Base-by-base conservation (phyloP, 2,113 vertebrate species). In the Otocyon megalotis region DNA sequence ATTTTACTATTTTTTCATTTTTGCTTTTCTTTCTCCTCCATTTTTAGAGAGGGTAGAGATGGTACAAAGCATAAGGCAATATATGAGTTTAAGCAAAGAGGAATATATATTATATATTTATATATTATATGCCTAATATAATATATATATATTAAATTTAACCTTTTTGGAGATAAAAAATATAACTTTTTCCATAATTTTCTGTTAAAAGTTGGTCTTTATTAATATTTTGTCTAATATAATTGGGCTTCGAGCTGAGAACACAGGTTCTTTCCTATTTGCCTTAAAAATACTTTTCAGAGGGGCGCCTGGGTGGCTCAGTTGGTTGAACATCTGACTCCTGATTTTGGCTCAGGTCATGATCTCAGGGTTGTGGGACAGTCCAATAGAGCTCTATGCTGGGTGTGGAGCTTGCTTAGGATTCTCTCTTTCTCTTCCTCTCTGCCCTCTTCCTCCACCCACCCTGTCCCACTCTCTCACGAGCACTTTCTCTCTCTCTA, bases 261-360 rank as follows among this genome's bases (percentile, higher is more conserved):
- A 89, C 60, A 94, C 1, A 65, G 58, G 32, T 58, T 53, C 20
- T 58, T 97, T 60, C 35, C 17, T 84, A 84, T 22, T 43, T 14
- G 58, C 43, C 13, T 28, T 93, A 72, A 94, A 96, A 89, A 71
- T 56, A 97, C 54, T 93, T 95, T 67, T 67, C 65, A 67, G 65
- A 30, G 65, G 2, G 30, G 28, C 30, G 17, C 30, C 15, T n/a
- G 65, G 1, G 2, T 67, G 13, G 65, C 30, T n/a, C 30, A 67
- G 14, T n/a, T 15, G 30, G 65, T 67, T 67, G 17, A 67, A 30
- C 65, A n/a, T 67, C 65, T 30, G 14, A 32, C 30, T 67, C 30
- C 32, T 67, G 30, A 67, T 67, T 67, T 17, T 67, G 65, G 30
- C 30, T 67, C 65, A 67, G 8, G 14, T 67, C 19, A 20, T 58